These are phyloP conservation scores for Epirrhoe tristata DNA, from an alignment of 2,888 invertebrate species.

Conservation along the genomic window DNA sequence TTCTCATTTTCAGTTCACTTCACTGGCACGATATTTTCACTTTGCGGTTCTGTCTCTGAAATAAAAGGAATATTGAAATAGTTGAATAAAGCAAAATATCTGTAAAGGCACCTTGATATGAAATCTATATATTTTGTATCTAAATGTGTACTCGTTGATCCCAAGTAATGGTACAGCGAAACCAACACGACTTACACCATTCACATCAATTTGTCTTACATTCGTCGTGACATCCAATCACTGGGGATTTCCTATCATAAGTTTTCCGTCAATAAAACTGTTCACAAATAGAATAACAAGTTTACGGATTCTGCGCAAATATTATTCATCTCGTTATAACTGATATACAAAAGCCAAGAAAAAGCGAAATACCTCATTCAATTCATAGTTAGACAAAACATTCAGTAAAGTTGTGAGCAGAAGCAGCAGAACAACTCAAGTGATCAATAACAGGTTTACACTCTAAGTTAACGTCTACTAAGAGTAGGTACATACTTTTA, in stretches of 20 bases:
- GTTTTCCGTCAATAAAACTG: constrained; percentile 21
- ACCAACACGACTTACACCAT: too few relatives aligned
- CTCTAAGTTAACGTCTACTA: not conserved
- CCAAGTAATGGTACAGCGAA: too few relatives aligned
- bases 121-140: not conserved
- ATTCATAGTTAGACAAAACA: constrained; percentile 33
- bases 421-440: constrained; percentile 5
- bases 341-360: constrained; percentile 32
- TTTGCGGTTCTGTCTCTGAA: constrained; percentile 29
- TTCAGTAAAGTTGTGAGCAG: constrained; percentile 5
- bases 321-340: constrained; percentile 35
- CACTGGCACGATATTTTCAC: constrained; percentile 22
- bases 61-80: constrained; percentile 19
- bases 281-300: constrained; percentile 31
- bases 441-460: constrained; percentile 7
- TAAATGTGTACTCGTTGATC: too few relatives aligned
- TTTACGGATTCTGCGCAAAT: constrained; percentile 28
- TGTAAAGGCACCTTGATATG: constrained; percentile 1
- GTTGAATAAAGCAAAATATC: constrained; percentile 6
- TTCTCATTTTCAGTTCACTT: constrained; percentile 27
- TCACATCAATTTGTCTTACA: too few relatives aligned
- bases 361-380: constrained; percentile 29
- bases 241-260: not conserved
- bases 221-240: not conserved
- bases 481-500: too few relatives aligned